phyloP scores from a whole-genome alignment of 2,888 invertebrate genomes.

The Antheraea yamamai region DNA sequence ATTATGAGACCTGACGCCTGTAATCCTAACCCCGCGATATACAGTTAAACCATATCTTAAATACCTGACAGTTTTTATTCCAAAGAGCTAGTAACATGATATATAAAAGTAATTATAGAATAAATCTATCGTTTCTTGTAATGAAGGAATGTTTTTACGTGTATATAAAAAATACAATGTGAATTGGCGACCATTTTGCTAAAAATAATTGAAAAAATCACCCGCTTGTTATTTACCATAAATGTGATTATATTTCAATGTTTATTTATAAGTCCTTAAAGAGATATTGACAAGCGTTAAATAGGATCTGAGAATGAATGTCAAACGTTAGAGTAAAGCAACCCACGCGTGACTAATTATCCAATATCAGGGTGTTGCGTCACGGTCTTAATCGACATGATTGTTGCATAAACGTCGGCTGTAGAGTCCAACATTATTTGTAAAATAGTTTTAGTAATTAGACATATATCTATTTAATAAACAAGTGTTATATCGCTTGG shows the following conservation, averaged over 20 bases:
- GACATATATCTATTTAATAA: no score
- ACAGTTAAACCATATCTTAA: no score
- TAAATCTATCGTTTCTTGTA: no score
- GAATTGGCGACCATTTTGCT: no score
- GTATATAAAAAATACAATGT: no score
- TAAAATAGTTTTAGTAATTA: not conserved
- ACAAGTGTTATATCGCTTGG: no score
- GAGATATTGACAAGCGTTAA: constrained; percentile 9
- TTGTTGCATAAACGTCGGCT: not conserved
- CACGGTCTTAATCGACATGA: not conserved
- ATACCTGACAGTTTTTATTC: no score
- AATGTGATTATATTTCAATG: not conserved
- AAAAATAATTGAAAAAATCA: not conserved
- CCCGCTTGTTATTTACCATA: not conserved
- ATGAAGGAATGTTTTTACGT: no score
- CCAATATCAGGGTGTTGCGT: not conserved
- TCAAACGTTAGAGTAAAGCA: not conserved
- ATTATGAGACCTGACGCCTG: no score
- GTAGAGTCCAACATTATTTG: not conserved
- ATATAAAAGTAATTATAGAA: no score
- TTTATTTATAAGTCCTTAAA: constrained; percentile 9
- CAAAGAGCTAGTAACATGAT: no score
- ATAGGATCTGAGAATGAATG: constrained; percentile 4
- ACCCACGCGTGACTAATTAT: constrained; percentile 1
- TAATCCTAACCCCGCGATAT: no score